These are phyloP conservation scores for Alethe diademata DNA, from an alignment of 2,113 vertebrate genomes.

Conservation along the genomic window DNA sequence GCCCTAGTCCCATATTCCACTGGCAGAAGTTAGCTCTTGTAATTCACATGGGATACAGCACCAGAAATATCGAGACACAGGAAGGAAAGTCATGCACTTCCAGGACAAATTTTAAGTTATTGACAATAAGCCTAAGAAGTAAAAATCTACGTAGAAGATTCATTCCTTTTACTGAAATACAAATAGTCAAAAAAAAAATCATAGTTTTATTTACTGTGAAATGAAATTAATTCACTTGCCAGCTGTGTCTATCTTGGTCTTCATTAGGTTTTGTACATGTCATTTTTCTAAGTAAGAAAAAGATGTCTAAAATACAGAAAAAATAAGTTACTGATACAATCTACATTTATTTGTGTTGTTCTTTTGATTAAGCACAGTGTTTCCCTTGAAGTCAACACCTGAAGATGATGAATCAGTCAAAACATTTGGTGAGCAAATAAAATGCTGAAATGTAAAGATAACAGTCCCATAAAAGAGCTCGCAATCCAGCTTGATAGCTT, in stretches of 20 bases:
- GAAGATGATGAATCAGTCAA: background rate
- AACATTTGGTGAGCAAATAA: slow-evolving; percentile 15
- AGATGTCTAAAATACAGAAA: background rate
- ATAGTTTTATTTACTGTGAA: background rate
- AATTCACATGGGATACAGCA: background rate
- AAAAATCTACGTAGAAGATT: background rate
- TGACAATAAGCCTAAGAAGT: background rate
- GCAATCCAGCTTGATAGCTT: background rate
- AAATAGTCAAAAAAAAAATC: background rate
- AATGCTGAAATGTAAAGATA: slow-evolving; percentile 23
- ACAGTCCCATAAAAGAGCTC: background rate
- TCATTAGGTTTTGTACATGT: background rate
- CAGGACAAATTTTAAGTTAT: background rate
- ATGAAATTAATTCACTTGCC: background rate
- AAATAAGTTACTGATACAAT: background rate
- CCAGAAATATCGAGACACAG: background rate
- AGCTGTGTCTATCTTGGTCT: background rate
- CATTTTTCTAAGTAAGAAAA: background rate
- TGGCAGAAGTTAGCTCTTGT: background rate
- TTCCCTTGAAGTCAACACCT: background rate
- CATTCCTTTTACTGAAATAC: background rate
- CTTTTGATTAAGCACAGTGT: background rate
- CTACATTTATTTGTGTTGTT: background rate
- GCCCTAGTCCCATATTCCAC: background rate
- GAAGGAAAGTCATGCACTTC: background rate